Conservation (phyloP, 2,888 invertebrate genomes). For the Dione juno region DNA sequence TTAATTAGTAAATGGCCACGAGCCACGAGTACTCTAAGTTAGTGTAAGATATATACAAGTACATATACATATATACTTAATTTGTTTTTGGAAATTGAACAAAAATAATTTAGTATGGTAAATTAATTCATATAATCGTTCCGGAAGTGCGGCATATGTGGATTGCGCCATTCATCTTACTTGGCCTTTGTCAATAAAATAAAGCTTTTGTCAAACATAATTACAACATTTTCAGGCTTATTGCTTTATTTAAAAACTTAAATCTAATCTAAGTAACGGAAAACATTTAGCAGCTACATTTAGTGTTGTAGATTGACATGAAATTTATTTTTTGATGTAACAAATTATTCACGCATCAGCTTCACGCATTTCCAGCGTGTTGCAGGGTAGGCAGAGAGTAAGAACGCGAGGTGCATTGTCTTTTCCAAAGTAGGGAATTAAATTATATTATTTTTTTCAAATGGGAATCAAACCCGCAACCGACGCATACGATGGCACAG, state of each 20-base stretch:
- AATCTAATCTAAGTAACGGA: background rate
- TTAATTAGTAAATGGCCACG: too few relatives aligned
- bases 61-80: background rate
- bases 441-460: too few relatives aligned
- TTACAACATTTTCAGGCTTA: slow-evolving; percentile 1
- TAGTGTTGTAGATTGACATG: too few relatives aligned
- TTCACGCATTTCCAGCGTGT: too few relatives aligned
- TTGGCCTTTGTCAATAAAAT: slow-evolving; percentile 31
- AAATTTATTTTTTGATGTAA: too few relatives aligned
- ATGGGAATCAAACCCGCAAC: too few relatives aligned
- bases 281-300: background rate
- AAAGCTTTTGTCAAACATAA: slow-evolving; percentile 26
- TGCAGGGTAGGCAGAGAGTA: too few relatives aligned
- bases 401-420: too few relatives aligned
- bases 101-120: slow-evolving; percentile 32
- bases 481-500: too few relatives aligned
- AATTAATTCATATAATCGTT: slow-evolving; percentile 48
- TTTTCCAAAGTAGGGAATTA: too few relatives aligned
- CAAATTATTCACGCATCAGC: too few relatives aligned
- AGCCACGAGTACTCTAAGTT: too few relatives aligned
- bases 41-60: background rate
- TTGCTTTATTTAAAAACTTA: slow-evolving; percentile 3
- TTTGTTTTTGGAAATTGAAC: slow-evolving; percentile 25
- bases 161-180: slow-evolving; percentile 32
- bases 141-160: slow-evolving; percentile 45